Percentiles rank a stretch among this genome's conserved stretches.
phyloP scores from a whole-genome alignment of 2,888 invertebrate genomes.

The Lepas anatifera region DNA sequence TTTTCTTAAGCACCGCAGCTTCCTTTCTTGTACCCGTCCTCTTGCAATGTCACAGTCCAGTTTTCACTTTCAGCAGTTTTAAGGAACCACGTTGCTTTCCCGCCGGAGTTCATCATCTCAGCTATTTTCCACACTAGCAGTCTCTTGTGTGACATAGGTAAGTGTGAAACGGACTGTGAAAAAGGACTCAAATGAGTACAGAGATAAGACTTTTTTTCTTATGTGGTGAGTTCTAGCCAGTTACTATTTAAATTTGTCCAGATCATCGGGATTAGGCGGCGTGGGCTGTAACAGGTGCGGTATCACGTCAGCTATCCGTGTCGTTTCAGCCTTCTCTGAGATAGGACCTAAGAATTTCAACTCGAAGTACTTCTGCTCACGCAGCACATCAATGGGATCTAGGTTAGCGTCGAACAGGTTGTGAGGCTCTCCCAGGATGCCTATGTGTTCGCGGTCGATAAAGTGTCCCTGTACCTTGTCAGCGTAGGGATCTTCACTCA shows the following conservation, averaged over 20 bases:
- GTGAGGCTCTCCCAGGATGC: not conserved
- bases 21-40: too few species aligned
- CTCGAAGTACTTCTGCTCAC: not conserved
- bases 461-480: not conserved
- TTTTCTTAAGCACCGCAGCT: too few species aligned
- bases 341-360: not conserved
- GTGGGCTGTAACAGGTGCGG: not conserved
- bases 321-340: not conserved
- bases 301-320: not conserved
- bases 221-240: too few species aligned
- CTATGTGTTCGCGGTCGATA: not conserved
- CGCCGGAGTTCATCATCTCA: too few species aligned
- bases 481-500: not conserved
- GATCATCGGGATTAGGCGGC: not conserved
- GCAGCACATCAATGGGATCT: not conserved
- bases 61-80: too few species aligned
- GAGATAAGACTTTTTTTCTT: too few species aligned
- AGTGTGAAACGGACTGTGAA: too few species aligned
- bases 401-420: not conserved
- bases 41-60: too few species aligned
- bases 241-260: not conserved
- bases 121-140: too few species aligned
- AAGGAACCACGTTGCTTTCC: too few species aligned
- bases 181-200: too few species aligned
- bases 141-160: too few species aligned